Base-by-base conservation (phyloP, 2,797 vertebrate species). In the Scarus forsteni region DNA sequence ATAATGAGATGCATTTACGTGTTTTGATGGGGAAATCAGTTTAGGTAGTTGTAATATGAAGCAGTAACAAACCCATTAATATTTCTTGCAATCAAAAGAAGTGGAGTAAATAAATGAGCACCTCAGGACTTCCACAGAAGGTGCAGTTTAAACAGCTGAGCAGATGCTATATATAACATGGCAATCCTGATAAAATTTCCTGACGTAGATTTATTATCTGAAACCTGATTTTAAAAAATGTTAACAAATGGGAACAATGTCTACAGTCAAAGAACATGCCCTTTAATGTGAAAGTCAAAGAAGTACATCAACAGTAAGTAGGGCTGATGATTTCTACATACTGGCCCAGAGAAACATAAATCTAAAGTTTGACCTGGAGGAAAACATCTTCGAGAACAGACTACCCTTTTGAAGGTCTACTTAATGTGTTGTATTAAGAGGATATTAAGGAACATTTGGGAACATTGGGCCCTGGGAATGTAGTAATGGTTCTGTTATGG, bases 341-440 rank as follows among this genome's bases (percentile, higher is more conserved):
- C 12, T 51, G 19, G 14, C 50, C 27, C 50, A 34, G 27, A 14
- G 50, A 51, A 34, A 51, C 19, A 34, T 14, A 34, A 14, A 51
- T 34, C 14, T 34, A 34, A 51, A 10, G 11, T 51, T 13, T 35
- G 50, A 51, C 19, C 27, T 14, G 27, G 1, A 51, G 19, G 14
- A 51, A 51, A 51, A 51, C 50, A 51, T 3, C 1, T 19, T 11
- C 3, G 27, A 34, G 50, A 51, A 51, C 50, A 51, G 7, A 7
- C 14, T 34, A 51, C 19, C 6, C 11, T 35, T 19, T 34, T 27
- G 19, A 51, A 34, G 12, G 11, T 51, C 27, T 34, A 12, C 6
- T 34, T 51, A 51, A 34, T 51, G 50, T 51, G 27, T 51, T 51
- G 19, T 51, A 51, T 34, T 34, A 51, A 51, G 50, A 34, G 50